Base-by-base conservation (phyloP, 1,140 invertebrate species). In the Pogonognathellus flavescens region DNA sequence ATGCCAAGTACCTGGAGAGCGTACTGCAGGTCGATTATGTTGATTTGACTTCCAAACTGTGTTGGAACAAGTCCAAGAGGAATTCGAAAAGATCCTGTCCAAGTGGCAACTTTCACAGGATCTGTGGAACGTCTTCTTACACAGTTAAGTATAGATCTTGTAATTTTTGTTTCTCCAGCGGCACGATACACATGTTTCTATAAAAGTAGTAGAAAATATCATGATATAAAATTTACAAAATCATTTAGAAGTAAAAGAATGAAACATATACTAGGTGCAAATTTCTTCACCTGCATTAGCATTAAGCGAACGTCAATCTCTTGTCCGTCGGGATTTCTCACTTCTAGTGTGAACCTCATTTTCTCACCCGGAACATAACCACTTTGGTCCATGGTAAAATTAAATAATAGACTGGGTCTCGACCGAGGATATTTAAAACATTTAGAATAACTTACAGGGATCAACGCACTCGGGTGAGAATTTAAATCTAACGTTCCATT, bases 401-500 rank as follows among this genome's bases (percentile, higher is more conserved):
- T 76, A 31, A 76, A 76, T 76, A 76, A 76, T 1, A 76, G 70
- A 76, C 25, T 31, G 4, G 70, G 70, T 76, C 70, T 25, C 14
- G 70, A 76, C 6, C 70, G 70, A n/a, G 70, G 70, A 11, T 76
- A 76, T 49, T 76, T 76, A 50, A 76, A 76, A 50, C 70, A 76
- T 76, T 76, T 76, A 49, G 70, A 76, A 31, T 41, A 76, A 76
- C 70, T 76, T 1, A 76, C 70, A 49, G 70, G 70, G 18, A n/a
- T 18, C 14, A 76, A 18, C 0, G 70, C 70, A 76, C 70, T 76
- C 14, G 70, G 70, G n/a, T 41, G 9, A 18, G 70, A 76, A 50
- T 76, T 76, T 50, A 76, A 50, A 76, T 76, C 70, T 76, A 76
- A 76, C n/a, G n/a, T 76, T 76, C 70, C 70, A 50, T 76, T 76